Percentiles rank a stretch among this genome's conserved stretches.
These are phyloP conservation scores for Dryobotodes eremita DNA, from an alignment of 2,888 invertebrate species.

Conservation along the genomic window DNA sequence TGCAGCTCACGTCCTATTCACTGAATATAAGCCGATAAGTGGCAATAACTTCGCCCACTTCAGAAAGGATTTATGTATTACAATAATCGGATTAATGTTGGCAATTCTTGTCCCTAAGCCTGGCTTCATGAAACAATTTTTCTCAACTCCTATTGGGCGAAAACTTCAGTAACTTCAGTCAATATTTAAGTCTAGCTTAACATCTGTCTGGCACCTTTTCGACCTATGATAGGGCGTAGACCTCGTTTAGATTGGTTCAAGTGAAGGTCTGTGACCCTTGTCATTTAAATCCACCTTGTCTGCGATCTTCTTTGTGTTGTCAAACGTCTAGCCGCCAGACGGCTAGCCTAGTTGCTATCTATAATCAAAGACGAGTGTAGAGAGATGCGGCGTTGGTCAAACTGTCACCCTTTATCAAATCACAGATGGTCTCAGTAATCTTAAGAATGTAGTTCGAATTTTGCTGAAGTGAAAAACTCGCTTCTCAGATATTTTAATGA, in stretches of 20 bases:
- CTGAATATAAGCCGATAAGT: slow-evolving; percentile 28
- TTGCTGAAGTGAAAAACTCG: neutral
- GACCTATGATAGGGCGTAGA: slow-evolving; percentile 52
- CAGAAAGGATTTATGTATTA: slow-evolving; percentile 23
- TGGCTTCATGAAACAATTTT: neutral
- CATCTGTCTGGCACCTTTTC: slow-evolving; percentile 38
- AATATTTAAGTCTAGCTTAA: slow-evolving; percentile 15
- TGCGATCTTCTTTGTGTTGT: slow-evolving; percentile 41
- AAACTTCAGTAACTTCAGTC: slow-evolving; percentile 11
- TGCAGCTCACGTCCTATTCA: neutral
- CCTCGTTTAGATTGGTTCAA: slow-evolving; percentile 47
- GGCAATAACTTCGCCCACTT: slow-evolving; percentile 5
- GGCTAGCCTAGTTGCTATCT: slow-evolving; percentile 23
- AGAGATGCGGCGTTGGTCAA: neutral
- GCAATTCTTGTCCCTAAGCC: slow-evolving; percentile 8
- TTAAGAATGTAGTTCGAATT: neutral
- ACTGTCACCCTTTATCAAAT: neutral
- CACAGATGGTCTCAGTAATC: neutral
- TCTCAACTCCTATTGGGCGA: neutral
- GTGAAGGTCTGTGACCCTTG: slow-evolving; percentile 48
- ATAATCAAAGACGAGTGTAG: slow-evolving; percentile 13
- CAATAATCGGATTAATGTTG: slow-evolving; percentile 32
- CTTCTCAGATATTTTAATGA: neutral
- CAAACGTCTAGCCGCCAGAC: slow-evolving; percentile 48
- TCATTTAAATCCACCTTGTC: slow-evolving; percentile 52